Base-by-base conservation (phyloP, 2,888 invertebrate species). In the Coleophora flavipennella region DNA sequence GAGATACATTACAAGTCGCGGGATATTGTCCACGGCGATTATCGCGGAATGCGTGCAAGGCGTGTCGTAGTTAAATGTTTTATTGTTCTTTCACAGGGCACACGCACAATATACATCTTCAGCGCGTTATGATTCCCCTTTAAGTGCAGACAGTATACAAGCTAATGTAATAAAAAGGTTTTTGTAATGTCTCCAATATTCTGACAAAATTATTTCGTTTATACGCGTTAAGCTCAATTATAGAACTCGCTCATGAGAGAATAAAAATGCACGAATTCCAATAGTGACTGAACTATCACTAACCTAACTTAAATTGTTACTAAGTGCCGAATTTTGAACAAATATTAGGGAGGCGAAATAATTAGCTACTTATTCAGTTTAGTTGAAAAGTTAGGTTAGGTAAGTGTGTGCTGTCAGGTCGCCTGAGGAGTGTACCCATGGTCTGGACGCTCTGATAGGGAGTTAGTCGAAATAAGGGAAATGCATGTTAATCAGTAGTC, bases 1-100 rank as follows among this genome's bases (percentile, higher is more conserved):
- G 57, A 69, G 68, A 66, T 66, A 71, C 67, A 77, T 77, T 74
- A 75, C 75, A 77, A 77, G 78, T 76, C 65, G 75, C 63, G 70
- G 67, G 67, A 64, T 68, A 72, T 67, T 67, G 71, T 65, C 62
- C 63, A 59, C 57, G 62, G 68, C 63, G 59, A 69, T 73, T 68
- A 69, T 59, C 55, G 57, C 65, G 62, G 67, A 67, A 70, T 64
- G 67, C 57, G 54, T 61, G 65, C 62, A 56, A 59, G 66, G 68
- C 75, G 74, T 73, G 71, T 61, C 68, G 76, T 69, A 70, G 57
- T 77, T 75, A 76, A 75, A 73, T 63, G 48, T 75, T 78, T 78
- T 78, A 78, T 76, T 75, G 75, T 71, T 61, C 62, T 72, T 76
- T 75, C 68, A 75, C 69, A 71, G 53, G 55, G 60, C 61, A 66